phyloP scores from a whole-genome alignment of 2,113 vertebrate genomes.

The Dasyornis broadbenti region DNA sequence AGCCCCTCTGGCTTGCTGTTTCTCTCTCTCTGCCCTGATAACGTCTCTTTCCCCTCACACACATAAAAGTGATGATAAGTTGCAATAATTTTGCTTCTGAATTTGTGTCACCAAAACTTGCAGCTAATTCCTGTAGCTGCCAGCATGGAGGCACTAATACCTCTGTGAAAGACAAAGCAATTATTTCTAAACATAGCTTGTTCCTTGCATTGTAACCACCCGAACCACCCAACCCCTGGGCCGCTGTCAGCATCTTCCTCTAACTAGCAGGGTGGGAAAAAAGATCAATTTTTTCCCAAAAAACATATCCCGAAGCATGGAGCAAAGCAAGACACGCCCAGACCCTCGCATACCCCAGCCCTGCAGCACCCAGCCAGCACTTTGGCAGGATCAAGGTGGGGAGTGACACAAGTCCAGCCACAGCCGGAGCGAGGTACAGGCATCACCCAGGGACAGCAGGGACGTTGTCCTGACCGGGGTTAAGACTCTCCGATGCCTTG shows the following conservation, averaged over 20 bases:
- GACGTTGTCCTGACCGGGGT: rapidly evolving
- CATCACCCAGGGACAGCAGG: not conserved
- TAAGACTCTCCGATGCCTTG: not conserved
- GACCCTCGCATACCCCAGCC: rapidly evolving
- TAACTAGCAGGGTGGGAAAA: not conserved
- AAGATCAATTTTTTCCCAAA: not conserved
- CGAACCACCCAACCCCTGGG: not conserved
- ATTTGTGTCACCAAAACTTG: conserved; percentile 1
- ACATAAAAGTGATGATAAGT: not conserved
- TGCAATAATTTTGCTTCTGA: not conserved
- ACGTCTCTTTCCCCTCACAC: not conserved
- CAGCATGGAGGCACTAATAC: conserved; percentile 29
- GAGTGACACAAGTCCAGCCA: rapidly evolving
- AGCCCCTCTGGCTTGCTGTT: not conserved
- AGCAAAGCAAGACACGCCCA: not conserved
- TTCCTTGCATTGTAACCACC: conserved; percentile 6
- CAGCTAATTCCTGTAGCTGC: conserved; percentile 38
- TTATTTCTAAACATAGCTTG: conserved; percentile 63
- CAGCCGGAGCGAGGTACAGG: no score
- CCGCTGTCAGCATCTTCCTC: not conserved
- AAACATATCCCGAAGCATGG: rapidly evolving
- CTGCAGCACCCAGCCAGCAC: not conserved
- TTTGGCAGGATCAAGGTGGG: rapidly evolving
- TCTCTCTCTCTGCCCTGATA: not conserved
- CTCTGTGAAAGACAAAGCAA: conserved; percentile 60